Base-by-base conservation (phyloP, 2,113 vertebrate genomes). In the Rhinopomastus cyanomelas region DNA sequence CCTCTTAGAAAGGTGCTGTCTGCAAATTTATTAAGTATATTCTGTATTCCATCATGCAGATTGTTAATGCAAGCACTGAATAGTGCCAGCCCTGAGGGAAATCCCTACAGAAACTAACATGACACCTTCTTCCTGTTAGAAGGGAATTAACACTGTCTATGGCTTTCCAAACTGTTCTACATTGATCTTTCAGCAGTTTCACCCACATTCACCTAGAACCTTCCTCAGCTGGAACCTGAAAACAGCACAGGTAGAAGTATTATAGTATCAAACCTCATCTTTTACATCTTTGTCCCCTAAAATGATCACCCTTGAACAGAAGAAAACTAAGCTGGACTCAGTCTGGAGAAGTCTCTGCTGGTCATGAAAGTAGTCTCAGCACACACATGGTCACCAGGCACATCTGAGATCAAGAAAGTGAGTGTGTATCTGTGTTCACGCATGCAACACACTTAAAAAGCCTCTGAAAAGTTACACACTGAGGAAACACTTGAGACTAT, bases 11-110 rank as follows among this genome's bases (percentile, higher is more conserved):
- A 87, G 73, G 69, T 46, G 25, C 20, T 67, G 52, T 12, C 60
- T 78, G 57, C 30, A 88, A 78, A 94, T 93, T 86, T 87, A 81
- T 4, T 88, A 92, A 68, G 30, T 69, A 71, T 92, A 84, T 84
- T 94, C 62, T 88, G 49, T 88, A 87, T 87, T 93, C 37, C 69
- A 88, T 75, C 81, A 86, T 42, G 49, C 48, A 56, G 53, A 81
- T 27, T 74, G 71, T 56, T 87, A 92, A 90, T 26, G 69, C 48
- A 88, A 90, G 65, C n/a, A 62, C 15, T 51, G 68, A 92, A n/a
- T 6, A 94, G 36, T 29, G 19, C 36, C 25, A 83, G 55, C 81
- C 68, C 48, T n/a, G 49, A 10, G 73, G 39, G 48, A 92, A 92
- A 81, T 34, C 69, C 55, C 85, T 89, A 69, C 61, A 90, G 78